Evolutionary conservation across 2,888 invertebrate species (phyloP).

Genomic region (Brachynemurus nebulosus): DNA sequence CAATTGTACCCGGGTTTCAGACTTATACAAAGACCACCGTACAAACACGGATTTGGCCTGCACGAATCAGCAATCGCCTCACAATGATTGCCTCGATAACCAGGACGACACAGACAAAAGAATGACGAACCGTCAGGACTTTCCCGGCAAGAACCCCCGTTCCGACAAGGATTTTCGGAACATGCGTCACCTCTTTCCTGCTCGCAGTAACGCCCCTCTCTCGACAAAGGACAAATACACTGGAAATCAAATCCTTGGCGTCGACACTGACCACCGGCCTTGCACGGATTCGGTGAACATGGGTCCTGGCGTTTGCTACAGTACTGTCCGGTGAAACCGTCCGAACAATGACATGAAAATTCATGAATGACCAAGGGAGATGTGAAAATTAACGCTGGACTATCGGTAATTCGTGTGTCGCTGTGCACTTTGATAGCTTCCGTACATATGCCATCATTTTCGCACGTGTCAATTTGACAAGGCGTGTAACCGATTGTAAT

Average conservation of each 20-base stretch:
- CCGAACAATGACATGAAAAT: conserved; percentile 65
- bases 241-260: conserved; percentile 72
- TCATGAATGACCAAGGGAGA: conserved; percentile 68
- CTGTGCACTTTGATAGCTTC: conserved; percentile 55
- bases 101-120: conserved; percentile 84
- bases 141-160: conserved; percentile 83
- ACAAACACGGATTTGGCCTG: conserved; percentile 81
- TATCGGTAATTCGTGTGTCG: conserved; percentile 62
- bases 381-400: conserved; percentile 66
- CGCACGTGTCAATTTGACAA: conserved; percentile 56
- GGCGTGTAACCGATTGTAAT: conserved; percentile 64
- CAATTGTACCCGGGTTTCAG: conserved; percentile 78
- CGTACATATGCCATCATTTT: conserved; percentile 65
- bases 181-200: conserved; percentile 73
- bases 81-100: conserved; percentile 83
- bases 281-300: conserved; percentile 79
- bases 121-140: conserved; percentile 77
- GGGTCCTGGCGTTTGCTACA: conserved; percentile 85
- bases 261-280: conserved; percentile 69
- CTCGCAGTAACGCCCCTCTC: conserved; percentile 76
- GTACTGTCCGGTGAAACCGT: conserved; percentile 68
- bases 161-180: conserved; percentile 72
- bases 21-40: conserved; percentile 78
- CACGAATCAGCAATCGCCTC: conserved; percentile 82
- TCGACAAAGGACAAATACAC: conserved; percentile 63